These are phyloP conservation scores for Lepidothrix coronata DNA, from an alignment of 2,113 vertebrate genomes.

Conservation along the genomic window DNA sequence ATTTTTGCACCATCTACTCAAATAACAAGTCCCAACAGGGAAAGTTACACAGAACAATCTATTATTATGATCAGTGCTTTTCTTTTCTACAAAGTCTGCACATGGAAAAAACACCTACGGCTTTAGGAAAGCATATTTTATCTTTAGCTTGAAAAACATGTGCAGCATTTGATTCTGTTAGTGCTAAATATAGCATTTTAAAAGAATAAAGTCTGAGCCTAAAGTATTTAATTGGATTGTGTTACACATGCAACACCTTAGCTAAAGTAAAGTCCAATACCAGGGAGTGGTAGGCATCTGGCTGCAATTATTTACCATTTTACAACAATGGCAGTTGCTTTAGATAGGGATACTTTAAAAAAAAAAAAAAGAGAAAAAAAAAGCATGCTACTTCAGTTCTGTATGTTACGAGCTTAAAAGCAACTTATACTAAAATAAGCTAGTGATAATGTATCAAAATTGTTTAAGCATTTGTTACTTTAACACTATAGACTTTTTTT, in stretches of 20 bases:
- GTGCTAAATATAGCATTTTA: conserved; percentile 33
- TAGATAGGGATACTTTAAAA: neutral
- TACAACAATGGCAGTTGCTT: neutral
- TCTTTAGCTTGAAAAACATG: neutral
- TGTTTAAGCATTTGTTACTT: too few relatives aligned
- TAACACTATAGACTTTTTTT: neutral
- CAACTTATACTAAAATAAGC: neutral
- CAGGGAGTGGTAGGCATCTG: neutral
- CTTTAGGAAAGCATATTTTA: neutral
- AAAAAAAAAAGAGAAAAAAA: neutral
- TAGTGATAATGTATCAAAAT: neutral
- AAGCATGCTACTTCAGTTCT: neutral
- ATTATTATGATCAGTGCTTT: neutral
- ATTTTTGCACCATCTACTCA: neutral
- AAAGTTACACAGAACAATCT: neutral
- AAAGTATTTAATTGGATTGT: conserved; percentile 25
- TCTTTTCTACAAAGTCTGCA: neutral
- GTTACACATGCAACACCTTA: conserved; percentile 2
- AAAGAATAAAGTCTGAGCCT: conserved; percentile 4
- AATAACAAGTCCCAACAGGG: neutral
- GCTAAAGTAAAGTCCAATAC: neutral
- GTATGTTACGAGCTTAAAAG: neutral
- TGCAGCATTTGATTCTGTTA: neutral
- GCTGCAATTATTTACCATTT: conserved; percentile 23
- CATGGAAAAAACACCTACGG: neutral